Percentiles rank a stretch among this genome's conserved stretches.
These are phyloP conservation scores for Lycodopsis pacificus DNA, from an alignment of 2,797 vertebrate genomes.

Conservation along the genomic window DNA sequence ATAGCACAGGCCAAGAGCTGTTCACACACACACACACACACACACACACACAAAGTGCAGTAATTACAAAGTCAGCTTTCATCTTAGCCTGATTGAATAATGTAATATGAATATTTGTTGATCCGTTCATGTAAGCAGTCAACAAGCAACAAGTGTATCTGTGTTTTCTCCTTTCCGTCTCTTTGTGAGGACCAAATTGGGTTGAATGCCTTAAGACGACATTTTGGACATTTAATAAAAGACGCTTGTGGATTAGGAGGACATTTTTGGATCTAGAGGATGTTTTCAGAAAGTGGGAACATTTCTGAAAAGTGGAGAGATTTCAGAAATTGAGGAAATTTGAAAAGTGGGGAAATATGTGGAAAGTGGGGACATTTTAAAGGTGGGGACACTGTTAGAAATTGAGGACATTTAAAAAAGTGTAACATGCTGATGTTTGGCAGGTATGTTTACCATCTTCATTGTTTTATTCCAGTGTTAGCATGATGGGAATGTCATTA, in stretches of 20 bases:
- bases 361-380: no score
- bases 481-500: not conserved
- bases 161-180: not conserved
- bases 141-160: conserved; percentile 5
- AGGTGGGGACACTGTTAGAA: not conserved
- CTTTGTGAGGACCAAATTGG: not conserved
- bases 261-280: not conserved
- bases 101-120: not conserved
- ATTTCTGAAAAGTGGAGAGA: not conserved
- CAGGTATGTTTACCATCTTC: not conserved
- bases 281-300: not conserved
- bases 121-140: not conserved
- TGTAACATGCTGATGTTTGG: not conserved
- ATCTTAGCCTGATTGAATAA: not conserved
- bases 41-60: not conserved
- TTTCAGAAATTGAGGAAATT: not conserved
- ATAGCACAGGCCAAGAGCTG: conserved; percentile 49
- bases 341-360: not conserved
- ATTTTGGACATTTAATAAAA: not conserved
- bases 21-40: conserved; percentile 4
- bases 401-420: not conserved
- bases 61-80: conserved; percentile 2
- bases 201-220: not conserved
- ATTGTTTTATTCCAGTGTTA: not conserved
- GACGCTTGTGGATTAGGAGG: no score